Base-by-base conservation (phyloP, 1,140 invertebrate species). In the Euura lappo region DNA sequence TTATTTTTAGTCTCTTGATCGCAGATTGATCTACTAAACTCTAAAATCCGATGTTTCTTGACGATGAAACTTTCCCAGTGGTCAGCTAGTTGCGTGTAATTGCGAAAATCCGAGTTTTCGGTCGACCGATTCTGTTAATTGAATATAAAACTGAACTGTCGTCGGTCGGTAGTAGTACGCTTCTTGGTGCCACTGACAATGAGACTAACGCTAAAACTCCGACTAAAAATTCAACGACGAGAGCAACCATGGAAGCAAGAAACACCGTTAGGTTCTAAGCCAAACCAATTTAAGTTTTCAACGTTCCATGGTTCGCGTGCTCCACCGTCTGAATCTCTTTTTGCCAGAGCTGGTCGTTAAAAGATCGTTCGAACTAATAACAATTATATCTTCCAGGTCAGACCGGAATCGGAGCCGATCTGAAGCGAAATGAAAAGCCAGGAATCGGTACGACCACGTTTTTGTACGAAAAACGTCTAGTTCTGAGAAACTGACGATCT, bases 81-180 rank as follows among this genome's bases (percentile, higher is more conserved):
- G 6, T 60, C 51, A 60, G 51, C 51, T 60, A 60, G 3, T 60
- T 60, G 51, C 51, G 51, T 11, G 51, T 28, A 28, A 28, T 28
- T 28, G 28, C 28, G 51, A 60, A 60, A 60, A 60, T 28, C 10
- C 10, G 13, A 60, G 51, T 60, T 60, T 60, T 60, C 51, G 51
- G 51, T 60, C 13, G 51, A 60, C 51, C 51, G 13, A 60, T 60
- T 60, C 51, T 60, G 10, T 60, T 60, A 60, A 60, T 60, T 60
- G 13, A 60, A 60, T 60, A 60, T n/a, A 60, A 60, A 60, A 28
- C 28, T 28, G 28, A 28, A 28, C 28, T 28, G 28, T 28, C 28
- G 28, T 28, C 51, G 51, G 6, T 8, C 13, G 3, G 51, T 11
- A 8, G 51, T 28, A n/a, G 51, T n/a, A 60, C 51, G 51, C 6